Conservation (phyloP, 1,140 invertebrate genomes). For the Drosophila novamexicana region DNA sequence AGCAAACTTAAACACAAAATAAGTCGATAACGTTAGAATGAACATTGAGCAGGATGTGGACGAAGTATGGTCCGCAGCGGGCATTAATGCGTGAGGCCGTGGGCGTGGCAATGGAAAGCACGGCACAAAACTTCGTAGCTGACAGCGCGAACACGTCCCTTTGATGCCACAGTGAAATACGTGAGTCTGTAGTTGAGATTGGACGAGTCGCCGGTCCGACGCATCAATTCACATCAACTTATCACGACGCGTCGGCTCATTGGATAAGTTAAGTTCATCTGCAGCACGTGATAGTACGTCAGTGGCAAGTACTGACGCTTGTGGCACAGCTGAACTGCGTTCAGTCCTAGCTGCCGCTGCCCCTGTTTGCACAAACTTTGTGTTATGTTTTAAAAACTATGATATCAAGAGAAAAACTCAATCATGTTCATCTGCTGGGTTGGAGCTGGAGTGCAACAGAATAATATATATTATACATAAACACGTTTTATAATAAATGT, state of each 20-base stretch:
- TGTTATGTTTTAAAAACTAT: slow-evolving; percentile 38
- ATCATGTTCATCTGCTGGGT: slow-evolving; percentile 42
- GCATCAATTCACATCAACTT: slow-evolving; percentile 58
- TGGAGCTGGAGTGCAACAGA: not conserved
- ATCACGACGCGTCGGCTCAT: slow-evolving; percentile 54
- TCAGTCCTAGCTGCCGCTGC: not conserved
- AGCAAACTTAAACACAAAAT: slow-evolving; percentile 60
- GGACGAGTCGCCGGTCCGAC: slow-evolving; percentile 20
- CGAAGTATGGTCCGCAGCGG: too few relatives aligned
- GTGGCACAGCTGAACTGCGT: not conserved
- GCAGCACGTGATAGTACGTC: slow-evolving; percentile 50
- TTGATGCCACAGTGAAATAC: slow-evolving; percentile 54
- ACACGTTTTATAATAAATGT: not conserved
- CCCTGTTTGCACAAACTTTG: slow-evolving; percentile 29
- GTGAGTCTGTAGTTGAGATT: slow-evolving; percentile 53
- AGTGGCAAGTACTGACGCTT: slow-evolving; percentile 12
- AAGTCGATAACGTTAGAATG: slow-evolving; percentile 57
- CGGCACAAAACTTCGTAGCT: slow-evolving; percentile 9
- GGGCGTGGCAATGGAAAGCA: not conserved
- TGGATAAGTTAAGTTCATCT: slow-evolving; percentile 64
- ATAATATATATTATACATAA: slow-evolving; percentile 31
- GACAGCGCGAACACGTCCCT: slow-evolving; percentile 50
- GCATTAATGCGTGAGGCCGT: too few relatives aligned
- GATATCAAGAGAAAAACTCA: slow-evolving; percentile 45
- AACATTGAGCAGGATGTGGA: slow-evolving; percentile 1